Base-by-base conservation (phyloP, 2,797 vertebrate species). In the Craterocephalus amniculus region DNA sequence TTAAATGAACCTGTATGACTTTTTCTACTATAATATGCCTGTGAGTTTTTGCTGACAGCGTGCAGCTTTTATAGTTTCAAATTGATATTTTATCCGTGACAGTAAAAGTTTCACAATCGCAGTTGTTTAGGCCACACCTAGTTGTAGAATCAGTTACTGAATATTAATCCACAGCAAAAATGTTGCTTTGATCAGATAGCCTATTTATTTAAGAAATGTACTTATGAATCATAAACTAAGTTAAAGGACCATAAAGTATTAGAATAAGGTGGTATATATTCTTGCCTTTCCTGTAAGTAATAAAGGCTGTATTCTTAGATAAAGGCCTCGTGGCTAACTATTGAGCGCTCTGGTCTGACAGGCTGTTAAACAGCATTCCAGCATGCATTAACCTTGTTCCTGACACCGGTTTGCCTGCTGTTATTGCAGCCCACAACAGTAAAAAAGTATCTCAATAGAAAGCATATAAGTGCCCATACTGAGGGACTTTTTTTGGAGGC, bases 291-390 rank as follows among this genome's bases (percentile, higher is more conserved):
- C 55, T 71, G n/a, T 18, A 51, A 67, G 73, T 73, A 67, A 58
- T n/a, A 48, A 22, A 48, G 22, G 34, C 63, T 36, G 6, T 63
- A n/a, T 59, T 77, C 26, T 73, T 63, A 59, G 45, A 69, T 67
- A 72, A 79, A 72, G 68, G 57, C 72, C 64, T 75, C 52, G 70
- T 62, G 63, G 65, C 65, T 57, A 75, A 79, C 77, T 55, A n/a
- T 70, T 63, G 69, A 81, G 71, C 1, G 12, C 76, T 71, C 62
- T 67, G 40, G 29, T 78, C 70, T 72, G 83, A 80, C 82, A 86
- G 85, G 80, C 87, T 84, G 87, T 89, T 90, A 76, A 89, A 85
- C 83, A 76, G 75, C 83, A 83, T 93, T 90, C 89, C 80, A 69
- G 34, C 79, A 48, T 79, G 64, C 64, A 48, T 75, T 81, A 81